phyloP scores from a whole-genome alignment of 2,888 invertebrate species.

The Drosophila trichaetosa region DNA sequence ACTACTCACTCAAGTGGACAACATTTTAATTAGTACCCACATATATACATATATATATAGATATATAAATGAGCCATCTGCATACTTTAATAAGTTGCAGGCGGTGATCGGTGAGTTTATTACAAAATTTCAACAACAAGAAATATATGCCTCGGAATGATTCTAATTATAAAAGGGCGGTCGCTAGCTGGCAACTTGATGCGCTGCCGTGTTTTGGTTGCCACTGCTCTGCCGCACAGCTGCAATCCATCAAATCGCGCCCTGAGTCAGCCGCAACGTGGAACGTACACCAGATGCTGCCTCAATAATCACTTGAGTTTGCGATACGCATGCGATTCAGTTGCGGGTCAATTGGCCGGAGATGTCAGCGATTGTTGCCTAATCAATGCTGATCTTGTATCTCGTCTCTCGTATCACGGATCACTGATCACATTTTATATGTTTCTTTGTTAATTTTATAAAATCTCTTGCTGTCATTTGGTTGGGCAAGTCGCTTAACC shows the following conservation, averaged over 20 bases:
- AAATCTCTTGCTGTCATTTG: slow-evolving; percentile 17
- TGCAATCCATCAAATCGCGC: slow-evolving; percentile 72
- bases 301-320: slow-evolving; percentile 65
- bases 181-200: slow-evolving; percentile 40
- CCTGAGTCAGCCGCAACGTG: slow-evolving; percentile 34
- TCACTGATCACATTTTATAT: neutral
- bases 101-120: slow-evolving; percentile 43
- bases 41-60: neutral
- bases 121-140: slow-evolving; percentile 39
- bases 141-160: slow-evolving; percentile 34
- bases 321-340: slow-evolving; percentile 43
- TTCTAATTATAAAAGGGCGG: slow-evolving; percentile 71
- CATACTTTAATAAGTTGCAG: slow-evolving; percentile 60
- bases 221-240: slow-evolving; percentile 48
- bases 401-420: neutral
- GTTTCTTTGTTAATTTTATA: slow-evolving; percentile 11
- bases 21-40: slow-evolving; percentile 60
- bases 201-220: slow-evolving; percentile 15
- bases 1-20: slow-evolving; percentile 63
- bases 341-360: slow-evolving; percentile 56
- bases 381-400: slow-evolving; percentile 31
- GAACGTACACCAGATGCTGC: slow-evolving; percentile 21
- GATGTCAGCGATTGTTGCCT: slow-evolving; percentile 39
- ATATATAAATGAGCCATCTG: slow-evolving; percentile 42
- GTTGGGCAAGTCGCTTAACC: slow-evolving; percentile 49